phyloP scores from a whole-genome alignment of 2,113 vertebrate species.

The Podiceps cristatus region DNA sequence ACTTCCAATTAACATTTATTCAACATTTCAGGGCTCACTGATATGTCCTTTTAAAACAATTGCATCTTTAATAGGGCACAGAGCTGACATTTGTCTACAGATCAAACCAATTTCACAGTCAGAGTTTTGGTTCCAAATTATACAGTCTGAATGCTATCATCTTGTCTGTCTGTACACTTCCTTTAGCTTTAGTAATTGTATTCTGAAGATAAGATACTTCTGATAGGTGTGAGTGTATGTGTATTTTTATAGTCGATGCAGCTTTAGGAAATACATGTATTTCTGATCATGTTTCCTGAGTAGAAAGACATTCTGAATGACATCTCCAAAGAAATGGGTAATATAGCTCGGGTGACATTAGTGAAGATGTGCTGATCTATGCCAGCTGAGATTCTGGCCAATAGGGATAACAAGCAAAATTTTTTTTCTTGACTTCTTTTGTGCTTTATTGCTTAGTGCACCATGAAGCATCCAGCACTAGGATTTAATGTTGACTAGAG shows the following conservation, averaged over 20 bases:
- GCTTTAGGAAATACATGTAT: not conserved
- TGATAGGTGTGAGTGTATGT: not conserved
- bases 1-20: constrained; percentile 65
- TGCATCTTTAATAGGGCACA: constrained; percentile 21
- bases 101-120: constrained; percentile 23
- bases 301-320: not conserved
- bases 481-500: constrained; percentile 33
- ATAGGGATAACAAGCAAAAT: not conserved
- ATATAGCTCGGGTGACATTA: not conserved
- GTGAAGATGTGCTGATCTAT: not conserved
- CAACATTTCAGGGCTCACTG: constrained; percentile 1
- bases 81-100: constrained; percentile 47
- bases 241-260: not conserved
- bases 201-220: not conserved
- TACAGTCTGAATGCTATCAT: not conserved
- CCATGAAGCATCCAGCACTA: not conserved
- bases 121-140: constrained; percentile 15
- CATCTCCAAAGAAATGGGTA: not conserved
- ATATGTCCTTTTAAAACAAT: constrained; percentile 52
- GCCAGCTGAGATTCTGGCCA: not conserved
- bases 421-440: not conserved
- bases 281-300: not conserved
- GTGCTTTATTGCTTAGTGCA: not conserved
- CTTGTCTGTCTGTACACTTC: not conserved
- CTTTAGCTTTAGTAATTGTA: not conserved